Base-by-base conservation (phyloP, 2,888 invertebrate species). In the Palloptera scutellata region DNA sequence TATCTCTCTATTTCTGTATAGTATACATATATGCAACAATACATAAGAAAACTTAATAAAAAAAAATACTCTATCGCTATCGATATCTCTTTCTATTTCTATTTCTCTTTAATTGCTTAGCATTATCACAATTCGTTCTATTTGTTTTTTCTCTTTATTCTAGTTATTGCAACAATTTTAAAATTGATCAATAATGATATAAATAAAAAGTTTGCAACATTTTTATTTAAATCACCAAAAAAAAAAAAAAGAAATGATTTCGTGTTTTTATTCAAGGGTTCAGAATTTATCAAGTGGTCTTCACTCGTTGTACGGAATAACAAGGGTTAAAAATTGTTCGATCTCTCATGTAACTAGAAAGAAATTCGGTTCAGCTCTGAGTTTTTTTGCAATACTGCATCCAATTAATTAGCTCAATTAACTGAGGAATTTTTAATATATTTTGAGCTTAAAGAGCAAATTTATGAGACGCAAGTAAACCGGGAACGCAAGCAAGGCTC, bases 141-240 rank as follows among this genome's bases (percentile, higher is more conserved):
- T 58, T 12, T 54, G 1, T 13, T 20, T 54, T 42, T 11, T 4
- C 40, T 41, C 13, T 60, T 13, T 19, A 70, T 53, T 71, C 65
- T 73, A 77, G 75, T 73, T 72, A 74, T 75, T 78, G 80, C 80
- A 80, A 80, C 79, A 79, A 79, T 80, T 78, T 75, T 76, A 78
- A 79, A 75, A 79, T 79, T 80, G 80, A 80, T 74, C 73, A 79
- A 78, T 76, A 72, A 43, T 64, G 76, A 78, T 73, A 77, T 76
- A 76, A 79, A 80, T 79, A 80, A 80, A 79, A 63, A 64, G 19
- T 60, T 69, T 68, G 53, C 70, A 68, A 71, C 67, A 70, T 73
- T 75, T 79, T 79, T 78, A 76, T 79, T 79, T 76, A 79, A 71
- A 72, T 75, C 30, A 30, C 30, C 2, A 30, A 30, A 64, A 40